Evolutionary conservation across 2,888 invertebrate species (phyloP).

Genomic region (Embidobia sp.): DNA sequence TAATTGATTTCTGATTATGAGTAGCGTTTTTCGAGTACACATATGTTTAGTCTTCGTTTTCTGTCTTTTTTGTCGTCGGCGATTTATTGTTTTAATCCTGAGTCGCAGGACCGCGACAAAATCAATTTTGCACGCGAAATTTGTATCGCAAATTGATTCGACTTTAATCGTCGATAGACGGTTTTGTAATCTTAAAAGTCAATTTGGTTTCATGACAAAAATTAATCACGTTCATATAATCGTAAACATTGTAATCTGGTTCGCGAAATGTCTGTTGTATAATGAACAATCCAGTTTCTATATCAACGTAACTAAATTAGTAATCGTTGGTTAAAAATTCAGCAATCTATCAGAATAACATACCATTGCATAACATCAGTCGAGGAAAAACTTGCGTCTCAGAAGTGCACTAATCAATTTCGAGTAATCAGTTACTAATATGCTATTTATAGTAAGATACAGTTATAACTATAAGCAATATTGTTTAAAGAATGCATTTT

Average conservation of each 20-base stretch:
- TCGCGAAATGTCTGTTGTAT: slow-evolving; percentile 6
- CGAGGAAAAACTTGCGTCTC: slow-evolving; percentile 32
- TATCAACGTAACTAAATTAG: slow-evolving; percentile 16
- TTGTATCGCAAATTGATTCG: too few species aligned
- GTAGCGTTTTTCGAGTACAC: too few species aligned
- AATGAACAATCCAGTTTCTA: slow-evolving; percentile 21
- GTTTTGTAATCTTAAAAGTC: too few species aligned
- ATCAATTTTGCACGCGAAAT: too few species aligned
- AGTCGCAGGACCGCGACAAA: too few species aligned
- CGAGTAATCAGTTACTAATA: slow-evolving; percentile 44
- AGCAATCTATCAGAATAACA: slow-evolving; percentile 32
- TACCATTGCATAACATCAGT: slow-evolving; percentile 26
- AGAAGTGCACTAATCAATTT: slow-evolving; percentile 51
- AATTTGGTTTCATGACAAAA: too few species aligned
- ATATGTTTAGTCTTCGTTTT: too few species aligned
- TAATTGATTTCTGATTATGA: too few species aligned
- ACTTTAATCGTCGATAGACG: too few species aligned
- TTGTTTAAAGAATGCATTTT: slow-evolving; percentile 21
- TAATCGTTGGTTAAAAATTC: slow-evolving; percentile 25
- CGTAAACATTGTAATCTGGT: slow-evolving; percentile 5
- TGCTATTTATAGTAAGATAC: slow-evolving; percentile 52
- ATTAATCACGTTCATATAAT: background rate
- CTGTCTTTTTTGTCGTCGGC: too few species aligned
- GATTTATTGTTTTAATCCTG: too few species aligned
- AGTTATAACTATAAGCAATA: slow-evolving; percentile 35